These are phyloP conservation scores for Drosophila pandora DNA, from an alignment of 1,140 invertebrate species.

Conservation along the genomic window DNA sequence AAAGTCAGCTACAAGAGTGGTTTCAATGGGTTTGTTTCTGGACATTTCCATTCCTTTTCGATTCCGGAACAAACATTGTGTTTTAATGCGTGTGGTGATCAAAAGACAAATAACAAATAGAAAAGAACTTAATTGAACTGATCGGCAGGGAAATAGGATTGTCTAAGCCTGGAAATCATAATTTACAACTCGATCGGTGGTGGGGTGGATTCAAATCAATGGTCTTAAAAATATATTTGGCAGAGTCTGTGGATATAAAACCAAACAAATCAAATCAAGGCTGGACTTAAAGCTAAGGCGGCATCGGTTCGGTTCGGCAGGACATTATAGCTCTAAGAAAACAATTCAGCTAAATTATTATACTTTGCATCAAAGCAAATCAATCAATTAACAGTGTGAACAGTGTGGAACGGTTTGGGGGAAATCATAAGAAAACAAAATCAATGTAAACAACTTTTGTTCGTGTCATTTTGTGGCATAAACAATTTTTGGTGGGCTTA, in stretches of 20 bases:
- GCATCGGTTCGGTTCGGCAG: constrained; percentile 39
- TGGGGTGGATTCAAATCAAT: constrained; percentile 24
- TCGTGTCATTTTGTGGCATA: constrained; percentile 62
- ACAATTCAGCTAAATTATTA: constrained; percentile 51
- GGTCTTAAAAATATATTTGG: constrained; percentile 42
- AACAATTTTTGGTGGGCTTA: constrained; percentile 59
- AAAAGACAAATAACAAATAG: constrained; percentile 35
- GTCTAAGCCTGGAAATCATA: constrained; percentile 37
- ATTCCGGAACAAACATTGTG: constrained; percentile 17
- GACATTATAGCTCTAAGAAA: constrained; percentile 51
- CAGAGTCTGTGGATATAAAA: constrained; percentile 47
- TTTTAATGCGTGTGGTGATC: constrained; percentile 25
- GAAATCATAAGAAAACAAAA: constrained; percentile 61
- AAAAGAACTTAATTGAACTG: constrained; percentile 46
- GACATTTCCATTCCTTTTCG: constrained; percentile 31
- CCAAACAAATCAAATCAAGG: constrained; percentile 64
- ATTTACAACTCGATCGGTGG: constrained; percentile 35
- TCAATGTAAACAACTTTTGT: constrained; percentile 63
- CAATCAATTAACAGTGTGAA: constrained; percentile 42
- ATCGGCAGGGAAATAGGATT: constrained; percentile 56
- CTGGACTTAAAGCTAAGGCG: constrained; percentile 69
- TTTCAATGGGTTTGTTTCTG: constrained; percentile 10
- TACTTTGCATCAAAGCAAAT: constrained; percentile 54
- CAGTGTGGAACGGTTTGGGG: constrained; percentile 45
- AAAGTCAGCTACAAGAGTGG: constrained; percentile 54